These are phyloP conservation scores for Paratilapia polleni DNA, from an alignment of 2,113 vertebrate species.

Conservation along the genomic window DNA sequence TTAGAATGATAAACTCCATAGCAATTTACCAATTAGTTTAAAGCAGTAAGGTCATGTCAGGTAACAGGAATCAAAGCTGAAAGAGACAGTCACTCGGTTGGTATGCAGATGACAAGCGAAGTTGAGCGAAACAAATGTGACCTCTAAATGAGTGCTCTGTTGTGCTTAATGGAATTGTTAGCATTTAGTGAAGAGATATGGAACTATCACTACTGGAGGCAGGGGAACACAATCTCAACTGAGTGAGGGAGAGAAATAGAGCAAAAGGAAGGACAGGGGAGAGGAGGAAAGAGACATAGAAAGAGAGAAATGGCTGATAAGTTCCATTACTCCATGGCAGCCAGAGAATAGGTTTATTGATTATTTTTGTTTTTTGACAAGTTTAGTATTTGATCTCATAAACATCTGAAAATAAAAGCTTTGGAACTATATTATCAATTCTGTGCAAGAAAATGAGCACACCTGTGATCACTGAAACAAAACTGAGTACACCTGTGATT, in stretches of 20 bases:
- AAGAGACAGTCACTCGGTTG: conserved; percentile 28
- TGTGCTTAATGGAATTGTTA: conserved; percentile 71
- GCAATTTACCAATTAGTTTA: conserved; percentile 36
- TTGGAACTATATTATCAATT: neutral
- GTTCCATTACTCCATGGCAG: conserved; percentile 59
- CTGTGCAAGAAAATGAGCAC: neutral
- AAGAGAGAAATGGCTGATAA: conserved; percentile 47
- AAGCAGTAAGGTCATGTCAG: conserved; percentile 34
- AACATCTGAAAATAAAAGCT: neutral
- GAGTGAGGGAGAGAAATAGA: neutral
- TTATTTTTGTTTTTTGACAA: conserved; percentile 22
- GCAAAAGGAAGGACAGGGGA: neutral
- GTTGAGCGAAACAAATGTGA: conserved; percentile 58
- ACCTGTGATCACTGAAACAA: neutral
- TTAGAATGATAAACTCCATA: neutral
- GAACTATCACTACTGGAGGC: conserved; percentile 26
- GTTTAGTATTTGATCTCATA: neutral
- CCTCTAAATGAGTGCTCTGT: conserved; percentile 63
- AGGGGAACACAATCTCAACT: neutral
- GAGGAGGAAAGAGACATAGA: neutral
- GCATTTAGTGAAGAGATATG: conserved; percentile 50
- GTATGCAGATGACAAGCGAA: conserved; percentile 54
- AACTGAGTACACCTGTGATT: neutral
- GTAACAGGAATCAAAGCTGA: conserved; percentile 7
- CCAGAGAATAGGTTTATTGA: conserved; percentile 57